A percentile compares a stretch with the other conserved stretches of the same genome.
These are phyloP conservation scores for Ochotona curzoniae DNA, from an alignment of 2,113 vertebrate species.

Conservation along the genomic window DNA sequence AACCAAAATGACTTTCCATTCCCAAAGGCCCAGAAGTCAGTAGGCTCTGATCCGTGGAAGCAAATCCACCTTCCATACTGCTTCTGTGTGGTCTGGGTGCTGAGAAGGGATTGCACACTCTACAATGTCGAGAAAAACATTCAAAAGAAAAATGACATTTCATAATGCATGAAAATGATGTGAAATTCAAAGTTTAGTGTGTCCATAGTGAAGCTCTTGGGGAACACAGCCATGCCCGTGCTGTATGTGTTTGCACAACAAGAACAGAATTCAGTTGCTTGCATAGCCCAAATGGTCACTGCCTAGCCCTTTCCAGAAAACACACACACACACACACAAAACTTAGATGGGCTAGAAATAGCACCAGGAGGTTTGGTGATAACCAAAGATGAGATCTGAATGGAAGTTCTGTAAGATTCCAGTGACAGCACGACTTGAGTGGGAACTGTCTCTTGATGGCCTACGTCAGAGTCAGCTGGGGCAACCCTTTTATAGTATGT, in stretches of 20 bases:
- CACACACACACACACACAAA: no score
- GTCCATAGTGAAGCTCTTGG: background rate
- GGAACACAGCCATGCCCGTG: background rate
- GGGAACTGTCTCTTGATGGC: background rate
- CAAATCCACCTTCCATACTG: background rate
- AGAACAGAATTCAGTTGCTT: background rate
- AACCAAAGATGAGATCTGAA: background rate
- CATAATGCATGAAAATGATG: background rate
- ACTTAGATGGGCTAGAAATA: background rate
- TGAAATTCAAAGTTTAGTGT: conserved; percentile 11
- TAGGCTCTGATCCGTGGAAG: background rate
- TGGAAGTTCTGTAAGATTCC: background rate
- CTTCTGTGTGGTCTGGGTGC: background rate
- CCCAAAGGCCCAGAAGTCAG: background rate
- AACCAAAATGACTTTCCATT: background rate
- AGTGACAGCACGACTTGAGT: background rate
- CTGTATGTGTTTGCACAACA: background rate
- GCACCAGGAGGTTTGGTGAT: background rate
- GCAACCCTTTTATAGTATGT: fast-evolving
- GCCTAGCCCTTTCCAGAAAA: background rate
- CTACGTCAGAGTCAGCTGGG: no score
- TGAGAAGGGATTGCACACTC: background rate
- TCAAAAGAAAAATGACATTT: background rate
- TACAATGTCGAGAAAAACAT: background rate
- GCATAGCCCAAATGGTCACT: background rate